Evolutionary conservation across 2,113 vertebrate species (phyloP), one percentile per base, ranked within the genome.

Genomic region (Girardinichthys multiradiatus): DNA sequence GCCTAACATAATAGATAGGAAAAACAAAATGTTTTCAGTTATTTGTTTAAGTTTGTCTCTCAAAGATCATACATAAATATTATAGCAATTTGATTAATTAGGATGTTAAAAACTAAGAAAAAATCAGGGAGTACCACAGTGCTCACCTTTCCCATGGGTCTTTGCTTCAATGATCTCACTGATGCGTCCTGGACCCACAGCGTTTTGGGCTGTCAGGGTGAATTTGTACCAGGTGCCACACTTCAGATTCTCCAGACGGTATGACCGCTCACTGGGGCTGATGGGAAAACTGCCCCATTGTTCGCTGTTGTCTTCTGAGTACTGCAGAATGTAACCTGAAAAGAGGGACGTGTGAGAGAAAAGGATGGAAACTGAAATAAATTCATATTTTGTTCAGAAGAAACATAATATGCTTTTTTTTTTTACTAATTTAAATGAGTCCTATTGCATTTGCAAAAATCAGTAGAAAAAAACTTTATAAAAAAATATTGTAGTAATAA

Each of bases 181-280:
- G 92, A 99, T 99, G 79, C 97, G 97, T 0, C 98, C 98, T 0
- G 98, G 98, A 0, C 98, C 98, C 60, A 99, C 98, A 42, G 96
- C 98, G 0, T 99, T 99, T 89, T 99, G 98, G n/a, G 98, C 98
- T 0, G 98, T 99, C 64, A 99, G 89, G 0, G 98, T 99, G 87
- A 99, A 99, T 89, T 99, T 99, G 84, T 99, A 99, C 98, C 98
- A 99, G 0, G 98, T 99, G 26, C 98, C 98, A 19, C 98, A 99
- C 59, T 99, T 99, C 29, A 99, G 80, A 8, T 95, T 99, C 80
- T 99, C 98, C 79, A 99, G 81, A 51, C 97, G 96, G 79, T 99
- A 99, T 0, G 96, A 97, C 0, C 98, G 96, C 73, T 99, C 97
- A 0, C 98, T 99, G 51, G 98, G 98, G 92, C 98, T 99, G 92